These are phyloP conservation scores for Melanogrammus aeglefinus DNA, from an alignment of 2,797 vertebrate genomes.

Conservation along the genomic window DNA sequence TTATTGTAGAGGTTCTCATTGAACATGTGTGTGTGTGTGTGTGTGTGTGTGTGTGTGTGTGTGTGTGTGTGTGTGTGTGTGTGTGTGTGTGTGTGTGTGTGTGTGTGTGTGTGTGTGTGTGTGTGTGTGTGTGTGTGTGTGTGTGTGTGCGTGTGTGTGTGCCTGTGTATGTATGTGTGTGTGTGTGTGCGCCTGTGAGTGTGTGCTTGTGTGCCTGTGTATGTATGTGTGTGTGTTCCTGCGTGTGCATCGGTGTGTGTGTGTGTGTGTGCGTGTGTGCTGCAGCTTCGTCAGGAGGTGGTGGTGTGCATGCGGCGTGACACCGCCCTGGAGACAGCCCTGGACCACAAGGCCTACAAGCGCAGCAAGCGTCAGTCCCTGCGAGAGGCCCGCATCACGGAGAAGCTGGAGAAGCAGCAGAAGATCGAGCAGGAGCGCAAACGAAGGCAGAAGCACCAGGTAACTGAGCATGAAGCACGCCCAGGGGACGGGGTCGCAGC, in stretches of 20 bases:
- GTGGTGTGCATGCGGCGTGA: constrained; percentile 88
- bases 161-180: background rate
- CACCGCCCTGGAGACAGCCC: constrained; percentile 82
- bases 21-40: background rate
- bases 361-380: constrained; percentile 85
- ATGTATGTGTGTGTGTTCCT: background rate
- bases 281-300: constrained; percentile 83
- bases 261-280: background rate
- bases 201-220: background rate
- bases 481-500: background rate
- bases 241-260: background rate
- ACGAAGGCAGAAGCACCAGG: constrained; percentile 86
- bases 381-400: constrained; percentile 83
- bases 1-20: background rate
- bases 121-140: no score
- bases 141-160: no score
- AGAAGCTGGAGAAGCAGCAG: constrained; percentile 90
- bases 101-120: no score
- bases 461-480: constrained; percentile 21
- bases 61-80: background rate
- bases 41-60: constrained; percentile 6
- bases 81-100: background rate
- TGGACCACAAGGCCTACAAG: constrained; percentile 86
- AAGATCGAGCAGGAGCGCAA: constrained; percentile 88
- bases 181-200: background rate